Conservation (phyloP, 30 jellyfish, hydroid and myxozoan genomes). For the Euphysa ruthae region DNA sequence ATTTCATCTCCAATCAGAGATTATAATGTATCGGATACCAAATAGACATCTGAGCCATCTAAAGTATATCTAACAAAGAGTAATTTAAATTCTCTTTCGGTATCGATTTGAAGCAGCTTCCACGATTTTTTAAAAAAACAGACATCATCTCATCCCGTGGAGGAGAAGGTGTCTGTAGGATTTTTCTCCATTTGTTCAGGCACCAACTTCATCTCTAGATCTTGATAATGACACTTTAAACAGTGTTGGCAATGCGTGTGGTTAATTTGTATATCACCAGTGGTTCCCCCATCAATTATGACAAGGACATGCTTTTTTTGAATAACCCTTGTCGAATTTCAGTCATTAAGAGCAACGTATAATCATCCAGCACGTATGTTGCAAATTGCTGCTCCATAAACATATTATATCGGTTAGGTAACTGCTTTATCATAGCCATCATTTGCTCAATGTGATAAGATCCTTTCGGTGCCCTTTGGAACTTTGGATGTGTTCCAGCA, state of each 20-base stretch:
- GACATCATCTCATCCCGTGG: slow-evolving; percentile 16
- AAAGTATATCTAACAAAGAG: neutral
- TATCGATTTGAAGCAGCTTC: slow-evolving; percentile 13
- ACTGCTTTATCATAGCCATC: slow-evolving; percentile 3
- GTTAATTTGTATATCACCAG: slow-evolving; percentile 19
- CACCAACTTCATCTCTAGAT: slow-evolving; percentile 12
- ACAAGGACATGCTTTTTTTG: slow-evolving; percentile 9
- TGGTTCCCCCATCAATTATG: slow-evolving; percentile 18
- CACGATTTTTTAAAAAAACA: slow-evolving; percentile 4
- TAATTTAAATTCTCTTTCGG: slow-evolving; percentile 1
- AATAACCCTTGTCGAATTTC: slow-evolving; percentile 11
- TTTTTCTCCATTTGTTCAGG: neutral
- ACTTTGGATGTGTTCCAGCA: neutral
- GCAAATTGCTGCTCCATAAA: slow-evolving; percentile 27
- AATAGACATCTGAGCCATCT: slow-evolving; percentile 2
- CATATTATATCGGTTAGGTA: slow-evolving; percentile 39
- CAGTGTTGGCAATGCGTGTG: slow-evolving; percentile 16
- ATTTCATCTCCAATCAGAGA: neutral
- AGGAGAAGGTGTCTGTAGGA: slow-evolving; percentile 20
- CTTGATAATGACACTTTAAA: slow-evolving; percentile 1
- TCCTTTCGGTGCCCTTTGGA: slow-evolving; percentile 29
- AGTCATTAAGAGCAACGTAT: slow-evolving; percentile 10
- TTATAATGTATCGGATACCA: neutral
- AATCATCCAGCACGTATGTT: slow-evolving; percentile 12
- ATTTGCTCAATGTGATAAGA: slow-evolving; percentile 27